Percentiles rank a stretch among this genome's conserved stretches.
These are phyloP conservation scores for Corticium candelabrum DNA, from an alignment of 37 sponge, comb jelly and placozoan genomes.

Conservation along the genomic window DNA sequence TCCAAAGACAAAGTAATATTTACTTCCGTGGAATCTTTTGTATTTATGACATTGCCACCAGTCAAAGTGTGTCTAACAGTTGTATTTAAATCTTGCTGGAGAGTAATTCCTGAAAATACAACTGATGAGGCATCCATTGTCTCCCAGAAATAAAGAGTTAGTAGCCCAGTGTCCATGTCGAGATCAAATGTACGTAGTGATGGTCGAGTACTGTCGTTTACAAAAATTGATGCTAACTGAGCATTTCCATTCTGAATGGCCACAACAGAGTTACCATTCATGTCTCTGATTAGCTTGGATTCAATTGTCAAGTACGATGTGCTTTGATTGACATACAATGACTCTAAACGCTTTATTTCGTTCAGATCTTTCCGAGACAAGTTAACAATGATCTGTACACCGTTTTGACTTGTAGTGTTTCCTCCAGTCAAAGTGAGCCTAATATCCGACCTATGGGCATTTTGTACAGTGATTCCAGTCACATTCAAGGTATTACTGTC, in stretches of 20 bases:
- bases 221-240: conserved; percentile 12
- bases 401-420: not conserved
- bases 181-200: conserved; percentile 40
- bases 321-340: conserved; percentile 22
- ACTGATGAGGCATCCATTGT: conserved; percentile 45
- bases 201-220: conserved; percentile 49
- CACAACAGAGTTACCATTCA: conserved; percentile 49
- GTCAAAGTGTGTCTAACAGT: conserved; percentile 55
- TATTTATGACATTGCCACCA: conserved; percentile 36
- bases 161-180: conserved; percentile 56
- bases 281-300: conserved; percentile 42
- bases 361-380: conserved; percentile 27
- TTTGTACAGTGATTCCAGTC: conserved; percentile 24
- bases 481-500: conserved; percentile 25
- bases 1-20: not conserved
- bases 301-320: conserved; percentile 37
- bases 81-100: conserved; percentile 58
- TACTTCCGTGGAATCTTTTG: conserved; percentile 34
- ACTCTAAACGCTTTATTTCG: conserved; percentile 48
- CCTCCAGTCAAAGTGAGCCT: not conserved
- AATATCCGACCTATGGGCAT: not conserved
- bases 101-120: conserved; percentile 49
- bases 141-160: conserved; percentile 66
- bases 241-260: conserved; percentile 18
- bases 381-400: not conserved